Conservation (phyloP, 2,797 vertebrate species). For the Pseudopleuronectes americanus region DNA sequence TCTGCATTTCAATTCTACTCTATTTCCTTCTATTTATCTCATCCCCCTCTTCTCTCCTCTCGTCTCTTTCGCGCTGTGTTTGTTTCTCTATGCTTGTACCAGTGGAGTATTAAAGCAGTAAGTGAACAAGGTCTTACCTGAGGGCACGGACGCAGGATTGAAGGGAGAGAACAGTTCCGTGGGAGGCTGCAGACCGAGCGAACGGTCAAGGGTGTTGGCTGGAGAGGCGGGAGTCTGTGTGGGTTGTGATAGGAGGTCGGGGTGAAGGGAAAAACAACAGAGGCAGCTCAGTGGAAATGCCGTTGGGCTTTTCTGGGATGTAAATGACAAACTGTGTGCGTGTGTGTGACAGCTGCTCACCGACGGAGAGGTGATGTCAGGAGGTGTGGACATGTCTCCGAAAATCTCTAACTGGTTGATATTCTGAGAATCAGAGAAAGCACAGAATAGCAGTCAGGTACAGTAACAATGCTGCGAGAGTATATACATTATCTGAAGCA, state of each 20-base stretch:
- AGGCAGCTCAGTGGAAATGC: slow-evolving; percentile 16
- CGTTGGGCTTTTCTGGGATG: not conserved
- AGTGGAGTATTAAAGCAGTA: slow-evolving; percentile 44
- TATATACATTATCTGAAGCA: not conserved
- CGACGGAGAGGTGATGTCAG: slow-evolving; percentile 98
- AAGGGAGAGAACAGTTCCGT: slow-evolving; percentile 94
- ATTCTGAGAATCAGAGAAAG: slow-evolving; percentile 88
- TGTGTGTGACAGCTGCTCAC: slow-evolving; percentile 83
- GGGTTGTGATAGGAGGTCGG: slow-evolving; percentile 15
- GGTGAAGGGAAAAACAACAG: slow-evolving; percentile 12
- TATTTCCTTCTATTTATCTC: slow-evolving; percentile 51
- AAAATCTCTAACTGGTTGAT: slow-evolving; percentile 99
- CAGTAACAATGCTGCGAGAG: not conserved
- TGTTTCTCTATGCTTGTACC: slow-evolving; percentile 36
- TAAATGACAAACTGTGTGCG: not conserved
- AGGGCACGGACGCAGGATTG: slow-evolving; percentile 96
- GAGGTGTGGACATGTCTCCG: slow-evolving; percentile 99
- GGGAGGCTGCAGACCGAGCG: slow-evolving; percentile 91
- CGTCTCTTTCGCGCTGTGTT: slow-evolving; percentile 23
- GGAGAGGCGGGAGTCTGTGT: slow-evolving; percentile 96
- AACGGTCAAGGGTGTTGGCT: slow-evolving; percentile 95
- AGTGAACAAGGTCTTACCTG: slow-evolving; percentile 86
- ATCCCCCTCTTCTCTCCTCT: not conserved
- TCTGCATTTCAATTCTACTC: slow-evolving; percentile 66
- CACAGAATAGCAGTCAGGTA: slow-evolving; percentile 26